Conservation (phyloP, 2,797 vertebrate genomes). For the Pyrocephalus nanus region DNA sequence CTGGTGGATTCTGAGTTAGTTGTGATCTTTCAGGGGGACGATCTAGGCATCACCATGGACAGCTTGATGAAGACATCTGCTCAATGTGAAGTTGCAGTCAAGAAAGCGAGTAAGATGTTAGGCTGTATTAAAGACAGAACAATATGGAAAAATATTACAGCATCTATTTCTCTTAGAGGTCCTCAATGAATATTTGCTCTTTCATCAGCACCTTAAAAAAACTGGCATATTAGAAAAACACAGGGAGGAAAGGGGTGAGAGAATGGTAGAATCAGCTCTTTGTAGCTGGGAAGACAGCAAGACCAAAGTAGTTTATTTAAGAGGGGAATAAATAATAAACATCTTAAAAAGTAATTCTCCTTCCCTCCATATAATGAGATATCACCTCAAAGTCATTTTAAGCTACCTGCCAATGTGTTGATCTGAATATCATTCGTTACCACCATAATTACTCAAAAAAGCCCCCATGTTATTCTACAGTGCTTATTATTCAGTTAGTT, state of each 20-base stretch:
- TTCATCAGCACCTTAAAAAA: neutral
- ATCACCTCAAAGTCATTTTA: neutral
- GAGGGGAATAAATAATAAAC: neutral
- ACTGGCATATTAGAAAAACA: neutral
- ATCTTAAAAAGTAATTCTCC: neutral
- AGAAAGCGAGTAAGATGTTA: conserved; percentile 59
- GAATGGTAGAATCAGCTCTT: neutral
- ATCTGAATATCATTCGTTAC: fast-evolving
- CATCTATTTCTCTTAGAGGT: neutral
- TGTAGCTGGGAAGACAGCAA: neutral
- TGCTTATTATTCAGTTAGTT: neutral
- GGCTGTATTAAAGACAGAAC: conserved; percentile 63
- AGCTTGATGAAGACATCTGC: conserved; percentile 52
- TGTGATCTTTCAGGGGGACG: conserved; percentile 51
- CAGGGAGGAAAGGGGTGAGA: neutral
- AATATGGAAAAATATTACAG: conserved; percentile 43
- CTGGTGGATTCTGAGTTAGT: conserved; percentile 33
- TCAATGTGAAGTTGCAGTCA: conserved; percentile 57
- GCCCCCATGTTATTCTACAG: neutral
- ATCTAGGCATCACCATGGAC: conserved; percentile 44
- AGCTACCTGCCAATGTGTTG: neutral
- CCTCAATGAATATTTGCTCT: neutral
- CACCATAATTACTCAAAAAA: neutral
- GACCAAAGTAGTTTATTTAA: neutral
- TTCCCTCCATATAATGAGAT: neutral